phyloP scores from a whole-genome alignment of 2,797 vertebrate species.

The Caiman crocodilus region DNA sequence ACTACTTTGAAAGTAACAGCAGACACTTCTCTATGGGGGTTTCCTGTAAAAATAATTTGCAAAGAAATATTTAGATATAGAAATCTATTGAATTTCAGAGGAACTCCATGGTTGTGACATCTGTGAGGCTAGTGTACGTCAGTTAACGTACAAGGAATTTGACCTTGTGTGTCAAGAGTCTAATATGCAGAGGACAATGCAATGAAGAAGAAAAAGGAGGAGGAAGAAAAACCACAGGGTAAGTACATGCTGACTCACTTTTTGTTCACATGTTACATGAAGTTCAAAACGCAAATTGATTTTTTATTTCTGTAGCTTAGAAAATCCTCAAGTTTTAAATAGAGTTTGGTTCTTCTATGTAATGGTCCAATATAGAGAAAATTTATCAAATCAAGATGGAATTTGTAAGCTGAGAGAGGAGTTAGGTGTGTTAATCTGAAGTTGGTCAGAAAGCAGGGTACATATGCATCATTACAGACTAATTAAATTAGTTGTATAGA shows the following conservation, averaged over 20 bases:
- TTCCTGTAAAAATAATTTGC: not conserved
- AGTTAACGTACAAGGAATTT: not conserved
- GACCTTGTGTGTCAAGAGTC: not conserved
- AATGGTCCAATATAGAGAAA: no score
- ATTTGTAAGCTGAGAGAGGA: no score
- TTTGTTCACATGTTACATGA: not conserved
- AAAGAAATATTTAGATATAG: not conserved
- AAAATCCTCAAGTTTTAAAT: no score
- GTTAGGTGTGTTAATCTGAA: no score
- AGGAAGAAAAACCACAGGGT: not conserved
- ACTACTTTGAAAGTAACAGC: not conserved
- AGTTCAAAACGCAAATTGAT: not conserved
- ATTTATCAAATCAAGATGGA: no score
- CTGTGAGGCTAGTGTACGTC: not conserved
- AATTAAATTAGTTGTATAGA: no score
- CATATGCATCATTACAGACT: no score
- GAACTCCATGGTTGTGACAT: not conserved
- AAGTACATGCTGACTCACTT: not conserved
- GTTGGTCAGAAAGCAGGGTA: no score
- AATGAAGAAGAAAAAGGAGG: not conserved
- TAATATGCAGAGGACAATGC: not conserved
- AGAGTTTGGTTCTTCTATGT: no score
- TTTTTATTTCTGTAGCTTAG: not conserved
- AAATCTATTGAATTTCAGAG: not conserved
- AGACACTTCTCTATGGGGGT: constrained; percentile 1